Percentiles rank a stretch among this genome's conserved stretches.
Evolutionary conservation across 2,888 invertebrate genomes (phyloP).

Genomic region (Calameuta pallipes): DNA sequence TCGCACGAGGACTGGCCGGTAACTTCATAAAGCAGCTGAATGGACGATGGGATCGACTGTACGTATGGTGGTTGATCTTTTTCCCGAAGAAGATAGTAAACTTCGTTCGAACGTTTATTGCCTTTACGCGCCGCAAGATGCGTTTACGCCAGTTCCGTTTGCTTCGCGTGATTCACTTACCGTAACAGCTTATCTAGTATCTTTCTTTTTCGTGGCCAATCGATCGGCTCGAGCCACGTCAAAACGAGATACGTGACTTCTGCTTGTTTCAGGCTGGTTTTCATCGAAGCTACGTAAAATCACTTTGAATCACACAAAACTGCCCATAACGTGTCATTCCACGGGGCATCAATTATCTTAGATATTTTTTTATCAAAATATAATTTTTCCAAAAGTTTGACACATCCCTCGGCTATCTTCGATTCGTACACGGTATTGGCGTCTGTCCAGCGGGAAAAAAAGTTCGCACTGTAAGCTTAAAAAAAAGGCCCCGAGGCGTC

Average conservation of each 20-base stretch:
- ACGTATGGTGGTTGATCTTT: background rate
- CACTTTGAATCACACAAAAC: background rate
- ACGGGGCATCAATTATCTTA: background rate
- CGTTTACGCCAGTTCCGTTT: background rate
- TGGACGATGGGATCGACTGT: background rate
- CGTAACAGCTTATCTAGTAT: background rate
- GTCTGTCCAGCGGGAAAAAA: background rate
- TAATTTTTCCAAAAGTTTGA: background rate
- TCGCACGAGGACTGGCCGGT: background rate
- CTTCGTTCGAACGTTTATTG: conserved; percentile 18
- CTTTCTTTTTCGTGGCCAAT: background rate
- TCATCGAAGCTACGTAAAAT: conserved; percentile 12
- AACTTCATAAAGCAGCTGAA: background rate
- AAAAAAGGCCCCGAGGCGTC: conserved; percentile 51
- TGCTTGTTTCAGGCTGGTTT: background rate
- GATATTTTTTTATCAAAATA: fast-evolving
- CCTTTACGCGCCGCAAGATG: background rate
- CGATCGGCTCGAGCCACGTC: background rate
- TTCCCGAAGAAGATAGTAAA: conserved; percentile 47
- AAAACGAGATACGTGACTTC: conserved; percentile 1
- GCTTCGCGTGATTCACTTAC: background rate
- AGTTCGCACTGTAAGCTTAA: background rate
- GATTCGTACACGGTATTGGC: background rate
- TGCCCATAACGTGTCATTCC: background rate
- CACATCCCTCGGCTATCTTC: too few relatives aligned